Evolutionary conservation across 2,113 vertebrate genomes (phyloP).

Genomic region (Herpailurus yagouaroundi): DNA sequence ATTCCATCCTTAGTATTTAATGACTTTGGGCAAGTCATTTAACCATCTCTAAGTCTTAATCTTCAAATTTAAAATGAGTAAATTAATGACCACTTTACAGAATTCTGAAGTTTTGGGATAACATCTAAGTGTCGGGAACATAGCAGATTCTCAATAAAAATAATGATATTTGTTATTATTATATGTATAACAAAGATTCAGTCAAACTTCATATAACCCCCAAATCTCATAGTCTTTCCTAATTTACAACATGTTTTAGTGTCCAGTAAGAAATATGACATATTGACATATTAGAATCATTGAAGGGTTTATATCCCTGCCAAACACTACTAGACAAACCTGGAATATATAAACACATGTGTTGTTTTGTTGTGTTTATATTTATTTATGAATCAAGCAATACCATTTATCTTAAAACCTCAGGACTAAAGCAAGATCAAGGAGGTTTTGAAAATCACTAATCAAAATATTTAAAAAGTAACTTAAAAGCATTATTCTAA

Average conservation of each 20-base stretch:
- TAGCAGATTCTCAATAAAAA: constrained; percentile 10
- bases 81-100: neutral
- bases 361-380: neutral
- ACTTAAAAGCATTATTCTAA: neutral
- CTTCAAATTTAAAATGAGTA: neutral
- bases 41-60: neutral
- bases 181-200: neutral
- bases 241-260: neutral
- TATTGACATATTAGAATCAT: neutral
- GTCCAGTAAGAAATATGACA: neutral
- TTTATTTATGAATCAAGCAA: constrained; percentile 16
- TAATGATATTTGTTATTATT: neutral
- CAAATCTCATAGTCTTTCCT: neutral
- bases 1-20: neutral
- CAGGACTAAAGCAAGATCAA: neutral
- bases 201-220: neutral
- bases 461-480: constrained; percentile 36
- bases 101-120: neutral
- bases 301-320: neutral
- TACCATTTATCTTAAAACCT: constrained; percentile 12
- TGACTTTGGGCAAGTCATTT: neutral
- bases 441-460: neutral
- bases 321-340: neutral
- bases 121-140: neutral
- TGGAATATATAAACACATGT: neutral